A percentile compares a stretch with the other conserved stretches of the same genome.
These are phyloP conservation scores for Ganaspis sp. DNA, from an alignment of 1,140 invertebrate genomes.

Conservation along the genomic window DNA sequence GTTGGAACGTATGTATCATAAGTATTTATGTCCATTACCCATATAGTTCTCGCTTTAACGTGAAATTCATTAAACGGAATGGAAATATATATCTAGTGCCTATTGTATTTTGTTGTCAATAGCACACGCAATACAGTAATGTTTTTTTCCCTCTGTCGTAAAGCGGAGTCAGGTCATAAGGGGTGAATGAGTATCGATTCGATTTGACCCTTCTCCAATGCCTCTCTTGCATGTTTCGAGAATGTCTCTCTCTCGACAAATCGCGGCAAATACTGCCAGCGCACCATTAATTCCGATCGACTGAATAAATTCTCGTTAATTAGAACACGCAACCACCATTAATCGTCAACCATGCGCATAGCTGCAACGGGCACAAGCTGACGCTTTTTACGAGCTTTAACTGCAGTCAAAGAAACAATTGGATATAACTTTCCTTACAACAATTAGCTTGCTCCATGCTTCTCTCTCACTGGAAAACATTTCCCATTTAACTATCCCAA, in stretches of 20 bases:
- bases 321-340: constrained; percentile 20
- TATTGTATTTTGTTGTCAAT: constrained; percentile 27
- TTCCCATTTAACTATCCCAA: too few relatives aligned
- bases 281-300: constrained; percentile 42
- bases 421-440: neutral
- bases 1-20: neutral
- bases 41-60: neutral
- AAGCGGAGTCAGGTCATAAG: constrained; percentile 43
- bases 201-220: constrained; percentile 39
- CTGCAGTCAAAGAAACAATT: neutral
- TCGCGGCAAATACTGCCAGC: constrained; percentile 40
- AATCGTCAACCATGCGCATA: constrained; percentile 7
- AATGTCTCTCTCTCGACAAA: constrained; percentile 2
- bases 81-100: constrained; percentile 3
- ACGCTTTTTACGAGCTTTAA: neutral
- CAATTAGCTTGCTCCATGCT: neutral
- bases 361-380: neutral
- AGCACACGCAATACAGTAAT: constrained; percentile 27
- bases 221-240: constrained; percentile 24
- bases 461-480: too few relatives aligned
- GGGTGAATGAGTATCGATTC: constrained; percentile 41
- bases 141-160: constrained; percentile 43
- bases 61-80: constrained; percentile 18
- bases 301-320: constrained; percentile 29
- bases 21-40: neutral